Conservation (phyloP, 2,888 invertebrate genomes). For the Acanthosoma haemorrhoidale region DNA sequence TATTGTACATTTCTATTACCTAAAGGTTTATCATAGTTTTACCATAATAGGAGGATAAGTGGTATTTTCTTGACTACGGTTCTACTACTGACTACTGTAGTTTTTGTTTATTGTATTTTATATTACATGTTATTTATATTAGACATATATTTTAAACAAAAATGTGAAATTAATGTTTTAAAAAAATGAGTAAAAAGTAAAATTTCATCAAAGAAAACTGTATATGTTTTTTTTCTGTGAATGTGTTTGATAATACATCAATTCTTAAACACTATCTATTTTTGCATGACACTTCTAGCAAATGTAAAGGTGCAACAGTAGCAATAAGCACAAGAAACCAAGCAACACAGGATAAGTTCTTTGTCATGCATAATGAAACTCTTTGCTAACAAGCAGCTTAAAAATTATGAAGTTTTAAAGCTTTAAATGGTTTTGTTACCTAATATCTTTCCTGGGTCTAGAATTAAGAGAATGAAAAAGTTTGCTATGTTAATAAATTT, state of each 20-base stretch:
- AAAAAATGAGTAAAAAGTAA: background rate
- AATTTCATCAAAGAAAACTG: background rate
- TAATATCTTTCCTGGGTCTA: constrained; percentile 13
- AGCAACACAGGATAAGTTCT: constrained; percentile 12
- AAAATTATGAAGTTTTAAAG: constrained; percentile 15
- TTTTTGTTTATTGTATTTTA: constrained; percentile 26
- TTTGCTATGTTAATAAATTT: background rate
- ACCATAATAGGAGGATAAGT: constrained; percentile 27
- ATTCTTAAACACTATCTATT: constrained; percentile 7
- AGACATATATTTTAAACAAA: constrained; percentile 14
- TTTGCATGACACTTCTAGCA: constrained; percentile 4
- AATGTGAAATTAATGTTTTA: constrained; percentile 3
- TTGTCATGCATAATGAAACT: constrained; percentile 35
- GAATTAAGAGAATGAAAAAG: constrained; percentile 10
- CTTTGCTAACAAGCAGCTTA: constrained; percentile 38
- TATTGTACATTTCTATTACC: constrained; percentile 29
- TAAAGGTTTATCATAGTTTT: constrained; percentile 23
- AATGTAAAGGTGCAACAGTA: constrained; percentile 19
- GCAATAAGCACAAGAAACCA: constrained; percentile 14
- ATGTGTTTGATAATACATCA: background rate
- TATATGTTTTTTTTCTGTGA: constrained; percentile 13
- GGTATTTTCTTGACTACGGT: constrained; percentile 20
- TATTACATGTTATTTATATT: constrained; percentile 24
- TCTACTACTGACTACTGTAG: constrained; percentile 27
- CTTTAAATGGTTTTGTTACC: constrained; percentile 20